Conservation (phyloP, 1,140 invertebrate species). For the Stegodyphus mimosarum region DNA sequence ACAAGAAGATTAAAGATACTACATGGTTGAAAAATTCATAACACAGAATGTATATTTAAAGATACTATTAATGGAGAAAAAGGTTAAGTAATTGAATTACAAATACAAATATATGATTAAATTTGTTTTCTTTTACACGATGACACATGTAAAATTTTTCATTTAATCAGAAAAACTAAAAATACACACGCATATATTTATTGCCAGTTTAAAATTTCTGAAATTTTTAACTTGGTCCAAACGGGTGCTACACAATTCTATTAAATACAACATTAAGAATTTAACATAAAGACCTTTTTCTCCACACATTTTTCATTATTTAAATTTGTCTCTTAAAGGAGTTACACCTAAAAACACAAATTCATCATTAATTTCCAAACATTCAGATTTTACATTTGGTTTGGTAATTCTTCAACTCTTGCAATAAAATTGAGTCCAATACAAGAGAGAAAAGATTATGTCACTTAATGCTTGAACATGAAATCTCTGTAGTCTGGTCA, state of each 20-base stretch:
- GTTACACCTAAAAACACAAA: conserved; percentile 57
- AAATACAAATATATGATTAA: neutral
- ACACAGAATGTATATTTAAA: conserved; percentile 49
- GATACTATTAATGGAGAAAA: conserved; percentile 48
- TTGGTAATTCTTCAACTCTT: conserved; percentile 56
- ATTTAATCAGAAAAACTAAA: too few relatives aligned
- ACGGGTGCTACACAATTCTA: too few relatives aligned
- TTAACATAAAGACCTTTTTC: conserved; percentile 37
- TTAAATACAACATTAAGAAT: neutral
- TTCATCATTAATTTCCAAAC: conserved; percentile 52
- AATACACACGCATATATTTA: too few relatives aligned
- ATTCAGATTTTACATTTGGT: conserved; percentile 26
- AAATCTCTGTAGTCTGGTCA: conserved; percentile 29
- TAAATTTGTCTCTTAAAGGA: conserved; percentile 49
- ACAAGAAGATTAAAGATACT: conserved; percentile 58
- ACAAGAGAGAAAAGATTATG: conserved; percentile 58
- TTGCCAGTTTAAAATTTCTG: too few relatives aligned
- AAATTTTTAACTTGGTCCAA: too few relatives aligned
- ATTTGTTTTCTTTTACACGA: too few relatives aligned
- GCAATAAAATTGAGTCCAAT: conserved; percentile 59
- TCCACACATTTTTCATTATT: conserved; percentile 14
- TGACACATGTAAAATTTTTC: too few relatives aligned
- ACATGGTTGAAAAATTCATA: conserved; percentile 55
- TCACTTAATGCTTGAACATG: conserved; percentile 32
- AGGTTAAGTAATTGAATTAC: conserved; percentile 13